These are phyloP conservation scores for Gastrophryne carolinensis DNA, from an alignment of 2,797 vertebrate genomes.

Conservation along the genomic window DNA sequence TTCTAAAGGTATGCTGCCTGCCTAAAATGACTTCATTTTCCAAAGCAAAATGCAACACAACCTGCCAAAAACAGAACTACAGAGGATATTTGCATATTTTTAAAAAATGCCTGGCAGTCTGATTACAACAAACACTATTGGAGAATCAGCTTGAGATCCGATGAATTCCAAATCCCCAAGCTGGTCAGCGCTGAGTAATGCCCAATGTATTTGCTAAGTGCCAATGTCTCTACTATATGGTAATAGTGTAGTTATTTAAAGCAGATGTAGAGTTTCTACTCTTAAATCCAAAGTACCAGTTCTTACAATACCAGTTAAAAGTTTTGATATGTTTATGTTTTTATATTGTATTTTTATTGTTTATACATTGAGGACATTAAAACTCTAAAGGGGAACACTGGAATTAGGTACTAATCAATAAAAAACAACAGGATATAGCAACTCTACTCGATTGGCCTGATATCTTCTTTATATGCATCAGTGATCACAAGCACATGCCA, in stretches of 20 bases:
- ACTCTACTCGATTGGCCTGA: too few species aligned
- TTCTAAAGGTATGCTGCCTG: not conserved
- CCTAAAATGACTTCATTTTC: constrained; percentile 30
- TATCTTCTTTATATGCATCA: too few species aligned
- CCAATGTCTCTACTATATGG: not conserved
- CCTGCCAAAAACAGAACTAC: constrained; percentile 21
- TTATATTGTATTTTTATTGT: too few species aligned
- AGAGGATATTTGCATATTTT: constrained; percentile 36
- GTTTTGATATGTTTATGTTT: too few species aligned
- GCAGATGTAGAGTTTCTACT: too few species aligned
- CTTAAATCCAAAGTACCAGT: too few species aligned
- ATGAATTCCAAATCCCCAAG: constrained; percentile 16
- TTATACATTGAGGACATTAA: too few species aligned
- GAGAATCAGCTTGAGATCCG: constrained; percentile 23
- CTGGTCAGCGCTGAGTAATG: constrained; percentile 26
- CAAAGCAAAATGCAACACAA: constrained; percentile 6
- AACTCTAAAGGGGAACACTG: too few species aligned
- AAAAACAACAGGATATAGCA: too few species aligned
- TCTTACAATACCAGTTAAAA: too few species aligned
- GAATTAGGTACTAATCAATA: too few species aligned
- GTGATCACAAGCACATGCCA: too few species aligned
- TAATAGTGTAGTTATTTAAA: not conserved
- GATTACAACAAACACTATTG: constrained; percentile 36
- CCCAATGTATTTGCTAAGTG: constrained; percentile 6
- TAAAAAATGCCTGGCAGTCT: constrained; percentile 40